Evolutionary conservation across 2,888 invertebrate species (phyloP).

Genomic region (Pegoplata infirma): DNA sequence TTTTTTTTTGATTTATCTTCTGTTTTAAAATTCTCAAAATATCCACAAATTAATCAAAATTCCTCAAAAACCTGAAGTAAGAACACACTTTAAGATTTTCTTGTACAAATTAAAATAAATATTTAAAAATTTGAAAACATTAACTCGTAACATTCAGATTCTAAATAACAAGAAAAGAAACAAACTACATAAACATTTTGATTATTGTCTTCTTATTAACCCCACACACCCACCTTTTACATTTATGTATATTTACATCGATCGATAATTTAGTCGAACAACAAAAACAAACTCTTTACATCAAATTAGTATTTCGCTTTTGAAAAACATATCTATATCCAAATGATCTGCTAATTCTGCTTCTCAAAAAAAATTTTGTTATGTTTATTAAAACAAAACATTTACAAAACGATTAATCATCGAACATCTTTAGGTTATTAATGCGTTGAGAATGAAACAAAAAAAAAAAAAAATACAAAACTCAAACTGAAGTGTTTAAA

Average conservation of each 20-base stretch:
- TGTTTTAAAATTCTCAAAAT: conserved; percentile 70
- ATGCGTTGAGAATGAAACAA: background rate
- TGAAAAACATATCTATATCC: conserved; percentile 33
- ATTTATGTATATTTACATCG: conserved; percentile 23
- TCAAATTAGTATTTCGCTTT: background rate
- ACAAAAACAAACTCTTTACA: background rate
- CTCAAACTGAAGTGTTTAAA: conserved; percentile 14
- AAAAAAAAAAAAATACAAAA: too few relatives aligned
- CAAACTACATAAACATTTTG: conserved; percentile 5
- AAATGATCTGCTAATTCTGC: background rate
- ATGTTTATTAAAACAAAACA: conserved; percentile 75
- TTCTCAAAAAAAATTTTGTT: background rate
- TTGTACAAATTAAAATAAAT: background rate
- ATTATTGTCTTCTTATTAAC: conserved; percentile 37
- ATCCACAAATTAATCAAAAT: conserved; percentile 67
- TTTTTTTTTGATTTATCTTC: conserved; percentile 74
- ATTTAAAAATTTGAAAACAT: conserved; percentile 19
- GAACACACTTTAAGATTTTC: background rate
- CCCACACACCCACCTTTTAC: conserved; percentile 29
- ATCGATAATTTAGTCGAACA: too few relatives aligned
- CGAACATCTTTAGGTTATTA: conserved; percentile 55
- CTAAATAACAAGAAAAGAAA: background rate
- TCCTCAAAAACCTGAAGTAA: background rate
- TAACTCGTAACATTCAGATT: conserved; percentile 18
- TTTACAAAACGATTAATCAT: conserved; percentile 74